phyloP scores from a whole-genome alignment of 2,113 vertebrate genomes.

The Tylochromis polylepis region DNA sequence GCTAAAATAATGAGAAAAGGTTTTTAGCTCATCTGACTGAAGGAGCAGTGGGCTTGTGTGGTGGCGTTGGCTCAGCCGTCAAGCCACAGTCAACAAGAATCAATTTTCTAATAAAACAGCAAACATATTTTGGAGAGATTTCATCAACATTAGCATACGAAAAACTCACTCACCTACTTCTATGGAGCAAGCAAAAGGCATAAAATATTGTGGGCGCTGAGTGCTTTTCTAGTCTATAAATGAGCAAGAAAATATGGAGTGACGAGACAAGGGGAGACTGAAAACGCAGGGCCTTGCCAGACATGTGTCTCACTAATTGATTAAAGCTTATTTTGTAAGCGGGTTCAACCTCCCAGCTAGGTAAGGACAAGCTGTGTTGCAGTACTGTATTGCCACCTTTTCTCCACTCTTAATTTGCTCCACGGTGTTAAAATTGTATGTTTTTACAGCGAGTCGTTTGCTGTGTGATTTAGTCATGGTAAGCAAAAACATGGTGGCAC shows the following conservation, averaged over 20 bases:
- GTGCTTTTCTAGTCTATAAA: constrained; percentile 43
- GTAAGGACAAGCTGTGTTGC: constrained; percentile 16
- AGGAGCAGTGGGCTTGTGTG: background rate
- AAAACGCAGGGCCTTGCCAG: constrained; percentile 31
- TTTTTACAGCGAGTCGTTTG: background rate
- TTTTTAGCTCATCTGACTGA: background rate
- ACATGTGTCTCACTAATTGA: constrained; percentile 52
- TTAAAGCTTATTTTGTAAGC: constrained; percentile 35
- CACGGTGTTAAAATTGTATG: background rate
- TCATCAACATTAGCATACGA: background rate
- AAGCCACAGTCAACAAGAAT: background rate
- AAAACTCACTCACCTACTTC: background rate
- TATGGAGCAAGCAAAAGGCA: background rate
- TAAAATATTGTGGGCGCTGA: constrained; percentile 48
- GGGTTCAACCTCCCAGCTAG: constrained; percentile 8
- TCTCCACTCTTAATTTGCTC: constrained; percentile 8
- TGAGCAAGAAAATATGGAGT: constrained; percentile 34
- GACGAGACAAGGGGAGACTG: constrained; percentile 9
- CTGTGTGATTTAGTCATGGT: background rate
- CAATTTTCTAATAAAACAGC: background rate
- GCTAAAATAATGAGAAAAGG: background rate
- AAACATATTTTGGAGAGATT: background rate
- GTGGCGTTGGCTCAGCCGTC: background rate
- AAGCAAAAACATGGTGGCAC: background rate
- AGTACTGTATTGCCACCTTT: background rate